Evolutionary conservation across 30 jellyfish, hydroid and myxozoan species (phyloP).

Genomic region (Aurelia aurita): DNA sequence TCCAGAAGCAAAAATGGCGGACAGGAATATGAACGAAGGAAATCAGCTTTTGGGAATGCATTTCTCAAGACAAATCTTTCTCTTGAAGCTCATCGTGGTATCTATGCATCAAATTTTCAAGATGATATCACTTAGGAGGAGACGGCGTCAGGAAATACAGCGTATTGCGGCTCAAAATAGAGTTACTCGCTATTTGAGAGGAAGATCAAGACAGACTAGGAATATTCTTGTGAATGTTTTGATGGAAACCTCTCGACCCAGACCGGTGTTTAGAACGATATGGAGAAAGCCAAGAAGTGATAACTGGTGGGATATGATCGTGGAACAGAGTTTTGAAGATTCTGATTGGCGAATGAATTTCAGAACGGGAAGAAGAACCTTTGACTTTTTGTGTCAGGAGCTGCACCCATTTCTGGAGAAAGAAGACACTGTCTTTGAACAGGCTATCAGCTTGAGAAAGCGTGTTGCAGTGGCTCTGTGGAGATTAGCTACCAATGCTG

Average conservation of each 20-base stretch:
- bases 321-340: not conserved
- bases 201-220: not conserved
- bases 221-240: not conserved
- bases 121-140: not conserved
- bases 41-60: constrained; percentile 7
- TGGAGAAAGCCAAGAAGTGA: constrained; percentile 33
- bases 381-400: constrained; percentile 3
- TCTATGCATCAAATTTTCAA: not conserved
- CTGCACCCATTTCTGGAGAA: constrained; percentile 1
- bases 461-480: constrained; percentile 42
- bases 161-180: not conserved
- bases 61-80: not conserved
- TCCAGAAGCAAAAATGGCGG: not conserved
- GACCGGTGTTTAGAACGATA: not conserved
- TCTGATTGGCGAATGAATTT: constrained; percentile 15
- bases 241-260: not conserved
- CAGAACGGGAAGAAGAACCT: constrained; percentile 20
- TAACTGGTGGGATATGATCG: constrained; percentile 47
- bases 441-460: constrained; percentile 22
- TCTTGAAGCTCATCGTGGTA: not conserved
- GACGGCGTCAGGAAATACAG: constrained; percentile 1
- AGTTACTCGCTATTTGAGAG: not conserved
- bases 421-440: constrained; percentile 15
- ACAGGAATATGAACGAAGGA: no score
- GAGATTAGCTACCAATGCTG: constrained; percentile 41